Conservation (phyloP, 2,888 invertebrate genomes). For the Diaperis boleti region DNA sequence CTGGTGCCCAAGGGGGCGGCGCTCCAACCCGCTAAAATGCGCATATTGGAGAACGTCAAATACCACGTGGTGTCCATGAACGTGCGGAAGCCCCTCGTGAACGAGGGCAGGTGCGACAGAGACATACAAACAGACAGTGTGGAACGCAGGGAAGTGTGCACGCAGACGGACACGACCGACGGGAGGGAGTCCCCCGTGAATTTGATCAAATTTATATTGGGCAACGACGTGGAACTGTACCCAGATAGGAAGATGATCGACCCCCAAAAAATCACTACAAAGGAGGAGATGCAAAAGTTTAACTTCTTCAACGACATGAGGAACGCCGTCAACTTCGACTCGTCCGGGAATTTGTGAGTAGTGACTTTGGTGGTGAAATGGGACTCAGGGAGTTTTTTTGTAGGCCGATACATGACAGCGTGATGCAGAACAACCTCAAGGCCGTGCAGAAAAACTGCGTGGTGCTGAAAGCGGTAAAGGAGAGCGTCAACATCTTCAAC, state of each 20-base stretch:
- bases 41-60: constrained; percentile 14
- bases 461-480: constrained; percentile 49
- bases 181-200: constrained; percentile 15
- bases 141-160: background rate
- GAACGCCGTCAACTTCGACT: constrained; percentile 51
- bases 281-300: constrained; percentile 40
- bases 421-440: constrained; percentile 49
- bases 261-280: constrained; percentile 22
- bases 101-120: constrained; percentile 2
- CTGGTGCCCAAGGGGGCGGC: background rate
- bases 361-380: background rate
- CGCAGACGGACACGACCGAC: constrained; percentile 33
- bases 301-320: constrained; percentile 56
- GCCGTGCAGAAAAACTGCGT: constrained; percentile 51
- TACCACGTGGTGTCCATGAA: constrained; percentile 19
- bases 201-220: constrained; percentile 22
- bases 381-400: constrained; percentile 2
- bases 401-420: constrained; percentile 56
- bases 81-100: background rate
- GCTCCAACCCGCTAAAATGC: background rate
- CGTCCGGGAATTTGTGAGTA: constrained; percentile 56
- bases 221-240: background rate
- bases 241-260: constrained; percentile 20
- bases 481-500: constrained; percentile 50
- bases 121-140: constrained; percentile 12